Base-by-base conservation (phyloP, 2,888 invertebrate genomes). In the Megaustenia siamemsis region DNA sequence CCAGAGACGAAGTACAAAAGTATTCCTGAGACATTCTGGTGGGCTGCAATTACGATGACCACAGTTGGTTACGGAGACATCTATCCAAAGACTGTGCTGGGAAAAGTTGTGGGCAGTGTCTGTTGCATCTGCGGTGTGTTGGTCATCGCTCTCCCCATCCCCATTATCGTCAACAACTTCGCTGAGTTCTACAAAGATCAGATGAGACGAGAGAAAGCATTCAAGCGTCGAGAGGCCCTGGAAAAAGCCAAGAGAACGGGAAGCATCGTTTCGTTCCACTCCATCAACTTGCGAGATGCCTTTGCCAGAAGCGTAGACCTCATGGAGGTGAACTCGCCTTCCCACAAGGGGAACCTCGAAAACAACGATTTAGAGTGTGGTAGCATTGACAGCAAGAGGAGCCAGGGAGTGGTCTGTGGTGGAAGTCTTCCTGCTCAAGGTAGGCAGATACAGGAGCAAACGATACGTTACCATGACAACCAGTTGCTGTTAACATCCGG, bases 91-190 rank as follows among this genome's bases (percentile, higher is more conserved):
- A 99, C 99, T 94, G 96, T 97, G 94, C 96, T 98, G 95, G 99
- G 99, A 95, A 99, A 99, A 96, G 96, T 99, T 95, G 99, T 99
- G 96, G 99, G 99, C 96, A 97, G 98, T 96, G 98, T 99, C 96
- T 99, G 99, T 97, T 99, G 99, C 96, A 98, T 99, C 96, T 99
- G 99, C 96, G 99, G 99, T 96, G 99, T 99, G 95, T 96, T 99
- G 97, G 99, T 99, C 96, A 98, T 99, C 96, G 99, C 99, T 96
- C 97, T 99, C 96, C 99, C 99, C 96, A 99, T 99, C 96, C 99
- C 99, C 95, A 99, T 99, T 96, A 99, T 99, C 96, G 99, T 99
- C 96, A 99, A 99, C 97, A 99, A 99, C 96, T 99, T 99, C 96
- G 98, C 99, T 96, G 99, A 99, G 96, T 99, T 99, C 96, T 99